These are phyloP conservation scores for Patella caerulea DNA, from an alignment of 2,888 invertebrate genomes.

Conservation along the genomic window DNA sequence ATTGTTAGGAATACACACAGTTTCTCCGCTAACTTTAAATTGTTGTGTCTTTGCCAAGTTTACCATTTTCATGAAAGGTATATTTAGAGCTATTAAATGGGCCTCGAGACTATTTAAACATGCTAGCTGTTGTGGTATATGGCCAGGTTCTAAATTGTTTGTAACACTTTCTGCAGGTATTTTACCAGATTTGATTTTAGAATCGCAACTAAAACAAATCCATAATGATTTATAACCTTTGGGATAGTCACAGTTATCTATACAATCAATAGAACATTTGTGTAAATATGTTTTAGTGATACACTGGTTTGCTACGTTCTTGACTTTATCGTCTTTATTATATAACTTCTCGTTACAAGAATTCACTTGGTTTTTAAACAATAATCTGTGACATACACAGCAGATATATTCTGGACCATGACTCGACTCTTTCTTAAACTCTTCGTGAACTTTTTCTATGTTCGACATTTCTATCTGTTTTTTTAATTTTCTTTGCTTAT, in stretches of 20 bases:
- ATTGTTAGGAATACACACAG: neutral
- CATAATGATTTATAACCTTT: neutral
- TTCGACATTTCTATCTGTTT: neutral
- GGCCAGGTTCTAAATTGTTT: slow-evolving; percentile 3
- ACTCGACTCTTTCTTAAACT: neutral
- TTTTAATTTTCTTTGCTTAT: neutral
- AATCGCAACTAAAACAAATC: neutral
- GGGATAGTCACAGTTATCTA: neutral
- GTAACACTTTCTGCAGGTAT: slow-evolving; percentile 12
- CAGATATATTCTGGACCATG: neutral
- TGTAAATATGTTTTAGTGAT: slow-evolving; percentile 7
- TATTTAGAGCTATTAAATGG: slow-evolving; percentile 6
- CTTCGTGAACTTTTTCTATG: neutral
- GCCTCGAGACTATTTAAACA: neutral
- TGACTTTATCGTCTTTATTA: neutral
- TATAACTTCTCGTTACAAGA: neutral
- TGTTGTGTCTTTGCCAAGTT: neutral
- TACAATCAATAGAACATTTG: neutral
- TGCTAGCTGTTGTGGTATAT: neutral
- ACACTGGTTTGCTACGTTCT: neutral
- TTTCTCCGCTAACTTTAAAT: neutral
- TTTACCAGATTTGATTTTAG: neutral
- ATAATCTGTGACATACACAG: neutral
- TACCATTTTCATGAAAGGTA: slow-evolving; percentile 1
- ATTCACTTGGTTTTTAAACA: neutral